Conservation (phyloP, 2,113 vertebrate genomes). For the Anolis sagrei region DNA sequence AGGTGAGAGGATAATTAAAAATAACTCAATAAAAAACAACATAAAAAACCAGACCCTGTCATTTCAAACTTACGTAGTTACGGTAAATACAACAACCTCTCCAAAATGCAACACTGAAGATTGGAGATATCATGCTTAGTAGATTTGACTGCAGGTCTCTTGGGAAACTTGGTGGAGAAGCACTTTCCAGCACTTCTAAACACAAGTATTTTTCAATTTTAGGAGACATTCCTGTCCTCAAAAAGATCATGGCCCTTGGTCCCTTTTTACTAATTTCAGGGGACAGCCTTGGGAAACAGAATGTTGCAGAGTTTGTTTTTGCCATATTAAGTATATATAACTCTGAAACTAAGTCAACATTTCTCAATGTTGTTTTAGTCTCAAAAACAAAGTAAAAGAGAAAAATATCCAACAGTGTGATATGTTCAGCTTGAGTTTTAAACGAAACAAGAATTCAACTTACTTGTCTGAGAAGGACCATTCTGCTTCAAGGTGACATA, state of each 20-base stretch:
- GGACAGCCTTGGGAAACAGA: background rate
- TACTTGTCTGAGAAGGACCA: conserved; percentile 72
- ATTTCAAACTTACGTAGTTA: background rate
- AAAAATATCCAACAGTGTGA: background rate
- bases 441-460: conserved; percentile 35
- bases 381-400: background rate
- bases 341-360: background rate
- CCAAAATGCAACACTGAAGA: no score
- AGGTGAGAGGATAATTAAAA: background rate
- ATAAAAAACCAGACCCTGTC: background rate
- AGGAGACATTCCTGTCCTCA: background rate
- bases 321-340: background rate
- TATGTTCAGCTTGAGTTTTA: background rate
- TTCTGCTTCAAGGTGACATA: conserved; percentile 61
- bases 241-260: background rate
- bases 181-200: background rate
- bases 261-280: background rate
- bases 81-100: background rate
- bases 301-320: background rate
- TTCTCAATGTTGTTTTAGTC: background rate
- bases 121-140: no score
- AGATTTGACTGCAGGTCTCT: background rate
- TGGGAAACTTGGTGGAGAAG: background rate
- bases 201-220: no score
- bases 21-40: background rate